Conservation (phyloP, 2,113 vertebrate genomes). For the Etheostoma spectabile region DNA sequence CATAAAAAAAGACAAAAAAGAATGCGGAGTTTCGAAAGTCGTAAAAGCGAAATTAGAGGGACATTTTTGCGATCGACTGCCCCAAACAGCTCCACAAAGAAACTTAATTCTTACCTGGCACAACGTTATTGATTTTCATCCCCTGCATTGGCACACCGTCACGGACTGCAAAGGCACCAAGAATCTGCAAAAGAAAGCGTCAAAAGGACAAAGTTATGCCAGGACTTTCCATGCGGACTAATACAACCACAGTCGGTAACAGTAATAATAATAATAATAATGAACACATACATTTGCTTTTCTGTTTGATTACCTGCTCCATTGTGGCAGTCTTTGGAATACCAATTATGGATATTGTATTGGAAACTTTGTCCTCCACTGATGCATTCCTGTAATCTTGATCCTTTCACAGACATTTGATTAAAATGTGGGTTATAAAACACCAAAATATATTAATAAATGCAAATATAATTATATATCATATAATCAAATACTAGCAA, state of each 20-base stretch:
- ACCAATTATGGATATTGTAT: conserved; percentile 91
- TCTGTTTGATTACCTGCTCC: conserved; percentile 87
- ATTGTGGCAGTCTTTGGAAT: conserved; percentile 95
- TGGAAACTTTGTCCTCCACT: conserved; percentile 91
- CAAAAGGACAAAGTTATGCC: background rate
- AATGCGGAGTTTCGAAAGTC: conserved; percentile 65
- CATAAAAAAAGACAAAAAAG: conserved; percentile 52
- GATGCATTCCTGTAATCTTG: conserved; percentile 94
- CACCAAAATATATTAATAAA: conserved; percentile 11
- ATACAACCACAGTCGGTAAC: background rate
- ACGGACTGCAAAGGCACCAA: conserved; percentile 82
- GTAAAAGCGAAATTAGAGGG: conserved; percentile 75
- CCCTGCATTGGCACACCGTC: conserved; percentile 85
- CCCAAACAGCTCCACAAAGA: conserved; percentile 59
- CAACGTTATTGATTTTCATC: conserved; percentile 85
- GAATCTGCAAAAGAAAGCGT: conserved; percentile 74
- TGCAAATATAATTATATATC: background rate
- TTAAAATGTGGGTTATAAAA: conserved; percentile 49
- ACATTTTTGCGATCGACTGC: conserved; percentile 69
- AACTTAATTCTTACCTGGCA: conserved; percentile 83
- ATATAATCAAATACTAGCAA: background rate
- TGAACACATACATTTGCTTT: background rate
- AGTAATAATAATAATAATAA: background rate
- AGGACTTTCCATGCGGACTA: background rate
- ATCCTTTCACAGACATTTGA: conserved; percentile 84